Conservation (phyloP, 2,113 vertebrate species). For the Pimephales promelas region DNA sequence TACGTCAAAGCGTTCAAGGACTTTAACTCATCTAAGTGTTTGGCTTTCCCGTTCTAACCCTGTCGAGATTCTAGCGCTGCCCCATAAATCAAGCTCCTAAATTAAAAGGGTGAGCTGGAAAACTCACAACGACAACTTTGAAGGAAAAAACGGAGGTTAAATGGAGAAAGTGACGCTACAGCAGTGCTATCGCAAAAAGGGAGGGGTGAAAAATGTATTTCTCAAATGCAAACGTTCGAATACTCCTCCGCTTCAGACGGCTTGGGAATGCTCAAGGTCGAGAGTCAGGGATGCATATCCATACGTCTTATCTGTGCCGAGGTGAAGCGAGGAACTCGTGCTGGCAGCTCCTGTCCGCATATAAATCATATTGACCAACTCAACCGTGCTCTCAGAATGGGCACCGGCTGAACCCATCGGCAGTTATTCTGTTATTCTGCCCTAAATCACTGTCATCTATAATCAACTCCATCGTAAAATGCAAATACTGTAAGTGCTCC, state of each 20-base stretch:
- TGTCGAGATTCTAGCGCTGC: slow-evolving; percentile 2
- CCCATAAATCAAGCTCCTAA: slow-evolving; percentile 42
- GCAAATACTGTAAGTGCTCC: not conserved
- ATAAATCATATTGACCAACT: slow-evolving; percentile 46
- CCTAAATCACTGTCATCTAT: slow-evolving; percentile 18
- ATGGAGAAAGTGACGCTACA: slow-evolving; percentile 45
- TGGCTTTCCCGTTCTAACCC: slow-evolving; percentile 13
- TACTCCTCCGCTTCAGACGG: slow-evolving; percentile 4
- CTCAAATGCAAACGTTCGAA: slow-evolving; percentile 26
- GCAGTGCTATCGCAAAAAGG: slow-evolving; percentile 10
- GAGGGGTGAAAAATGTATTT: slow-evolving; percentile 33
- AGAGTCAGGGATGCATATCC: slow-evolving; percentile 40
- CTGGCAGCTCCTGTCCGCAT: slow-evolving; percentile 27
- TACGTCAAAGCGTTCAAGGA: slow-evolving; percentile 30
- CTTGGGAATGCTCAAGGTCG: slow-evolving; percentile 49
- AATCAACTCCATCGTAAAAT: slow-evolving; percentile 7
- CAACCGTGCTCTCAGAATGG: slow-evolving; percentile 28
- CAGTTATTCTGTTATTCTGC: not conserved
- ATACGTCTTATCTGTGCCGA: slow-evolving; percentile 46
- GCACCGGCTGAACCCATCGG: slow-evolving; percentile 9
- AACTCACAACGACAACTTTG: slow-evolving; percentile 28
- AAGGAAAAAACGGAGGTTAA: not conserved
- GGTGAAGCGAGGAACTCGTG: slow-evolving; percentile 10
- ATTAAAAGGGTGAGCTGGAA: slow-evolving; percentile 38
- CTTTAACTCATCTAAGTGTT: slow-evolving; percentile 32